Base-by-base conservation (phyloP, 2,888 invertebrate genomes). In the Drosophila melanocephala region DNA sequence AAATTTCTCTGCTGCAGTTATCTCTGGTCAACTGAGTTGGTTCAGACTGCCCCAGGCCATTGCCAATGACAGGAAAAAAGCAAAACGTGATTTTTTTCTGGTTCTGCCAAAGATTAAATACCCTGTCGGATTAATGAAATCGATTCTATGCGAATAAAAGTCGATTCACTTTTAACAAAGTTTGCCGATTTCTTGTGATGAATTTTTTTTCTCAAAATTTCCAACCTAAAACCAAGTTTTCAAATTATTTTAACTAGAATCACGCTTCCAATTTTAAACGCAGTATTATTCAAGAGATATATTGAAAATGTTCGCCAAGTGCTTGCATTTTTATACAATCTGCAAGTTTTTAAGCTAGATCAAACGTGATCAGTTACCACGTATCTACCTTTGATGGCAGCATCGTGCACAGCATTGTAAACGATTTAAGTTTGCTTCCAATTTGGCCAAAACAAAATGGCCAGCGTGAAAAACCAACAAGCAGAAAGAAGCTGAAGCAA, bases 401-500 rank as follows among this genome's bases (percentile, higher is more conserved):
- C 26, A 14, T 9, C 39, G n/a, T 39, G 30, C 30, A 5, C 22
- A 26, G 22, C 47, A 16, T 47, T 26, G 14, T 47, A 9, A 26
- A 26, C 47, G 26, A 16, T 26, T 47, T 47, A 47, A 47, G 16
- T 47, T 47, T 9, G 26, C 26, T 16, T 64, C 5, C 59, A 64
- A 64, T 60, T 60, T 70, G 44, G 60, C 12, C 47, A 51, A 44
- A 65, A 74, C 32, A 51, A 60, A 71, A 62, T 72, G 76, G 76
- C 64, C 50, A 72, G 55, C 70, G 56, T 47, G 64, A 64, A 53
- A 72, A 65, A 59, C 72, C 50, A 76, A 63, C 68, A 63, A 76
- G 62, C 59, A 56, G 44, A 26, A 50, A 56, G 16, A 33, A 53
- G 33, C 33, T 26, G 0, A 63, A 61, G 9, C 57, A 57, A 19